phyloP scores from a whole-genome alignment of 2,797 vertebrate species.

The Pantherophis vulpinus region DNA sequence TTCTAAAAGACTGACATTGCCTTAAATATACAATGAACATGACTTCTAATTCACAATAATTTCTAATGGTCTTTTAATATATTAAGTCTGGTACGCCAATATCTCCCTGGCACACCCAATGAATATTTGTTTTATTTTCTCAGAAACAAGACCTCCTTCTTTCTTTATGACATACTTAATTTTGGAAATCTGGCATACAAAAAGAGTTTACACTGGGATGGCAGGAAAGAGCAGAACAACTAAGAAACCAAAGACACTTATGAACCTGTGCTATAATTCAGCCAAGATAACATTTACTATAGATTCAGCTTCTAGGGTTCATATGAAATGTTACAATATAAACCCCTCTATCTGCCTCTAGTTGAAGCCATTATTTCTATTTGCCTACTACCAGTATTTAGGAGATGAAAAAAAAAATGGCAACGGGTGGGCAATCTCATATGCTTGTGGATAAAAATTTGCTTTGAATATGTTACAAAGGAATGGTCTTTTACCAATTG shows the following conservation, averaged over 20 bases:
- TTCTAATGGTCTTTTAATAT: neutral
- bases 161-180: neutral
- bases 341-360: neutral
- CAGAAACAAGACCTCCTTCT: neutral
- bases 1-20: neutral
- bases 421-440: neutral
- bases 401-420: neutral
- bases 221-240: neutral
- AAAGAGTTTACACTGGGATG: neutral
- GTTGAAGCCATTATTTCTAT: neutral
- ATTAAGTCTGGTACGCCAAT: neutral
- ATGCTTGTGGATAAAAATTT: neutral
- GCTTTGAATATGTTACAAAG: neutral
- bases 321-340: neutral
- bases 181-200: neutral
- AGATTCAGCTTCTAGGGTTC: neutral
- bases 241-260: neutral
- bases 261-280: neutral
- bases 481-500: neutral
- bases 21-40: neutral
- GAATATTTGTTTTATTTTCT: neutral
- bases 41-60: neutral
- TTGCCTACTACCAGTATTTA: neutral
- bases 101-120: neutral
- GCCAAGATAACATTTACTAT: neutral